Evolutionary conservation across 1,140 invertebrate genomes (phyloP).

Genomic region (Drosophila lacteicornis): DNA sequence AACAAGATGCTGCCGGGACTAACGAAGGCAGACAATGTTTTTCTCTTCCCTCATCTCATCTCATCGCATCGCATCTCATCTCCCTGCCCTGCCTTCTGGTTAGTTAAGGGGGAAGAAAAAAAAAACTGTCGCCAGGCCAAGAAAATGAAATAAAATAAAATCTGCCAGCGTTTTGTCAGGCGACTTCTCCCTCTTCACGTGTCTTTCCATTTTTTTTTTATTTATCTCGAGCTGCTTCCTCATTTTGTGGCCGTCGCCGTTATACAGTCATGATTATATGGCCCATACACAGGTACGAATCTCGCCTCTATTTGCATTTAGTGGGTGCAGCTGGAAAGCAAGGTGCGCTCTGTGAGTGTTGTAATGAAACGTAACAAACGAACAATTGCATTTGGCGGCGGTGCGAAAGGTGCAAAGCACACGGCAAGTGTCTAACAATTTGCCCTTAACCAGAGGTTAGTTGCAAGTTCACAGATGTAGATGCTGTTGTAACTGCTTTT

Average conservation of each 20-base stretch:
- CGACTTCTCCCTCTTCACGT: conserved; percentile 57
- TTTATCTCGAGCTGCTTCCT: conserved; percentile 33
- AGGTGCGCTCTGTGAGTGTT: conserved; percentile 54
- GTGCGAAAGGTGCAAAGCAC: conserved; percentile 36
- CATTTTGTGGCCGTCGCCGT: conserved; percentile 42
- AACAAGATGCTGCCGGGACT: conserved; percentile 40
- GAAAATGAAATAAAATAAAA: conserved; percentile 70
- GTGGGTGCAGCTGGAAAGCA: conserved; percentile 59
- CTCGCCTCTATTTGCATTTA: conserved; percentile 55
- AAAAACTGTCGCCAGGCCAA: conserved; percentile 62
- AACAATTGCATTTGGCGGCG: conserved; percentile 46
- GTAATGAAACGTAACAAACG: conserved; percentile 38
- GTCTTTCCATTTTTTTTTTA: neutral
- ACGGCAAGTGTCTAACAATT: conserved; percentile 22
- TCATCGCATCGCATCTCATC: conserved; percentile 26
- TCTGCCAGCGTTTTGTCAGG: conserved; percentile 72
- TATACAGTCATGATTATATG: conserved; percentile 61
- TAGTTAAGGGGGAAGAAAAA: conserved; percentile 56
- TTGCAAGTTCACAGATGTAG: conserved; percentile 15
- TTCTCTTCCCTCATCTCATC: conserved; percentile 46
- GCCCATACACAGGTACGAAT: conserved; percentile 28
- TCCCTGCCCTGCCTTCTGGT: conserved; percentile 26
- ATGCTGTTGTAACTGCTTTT: neutral
- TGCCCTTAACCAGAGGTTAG: conserved; percentile 37
- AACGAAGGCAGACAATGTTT: conserved; percentile 72